Conservation (phyloP, 2,888 invertebrate species). For the Drosophila formosana region DNA sequence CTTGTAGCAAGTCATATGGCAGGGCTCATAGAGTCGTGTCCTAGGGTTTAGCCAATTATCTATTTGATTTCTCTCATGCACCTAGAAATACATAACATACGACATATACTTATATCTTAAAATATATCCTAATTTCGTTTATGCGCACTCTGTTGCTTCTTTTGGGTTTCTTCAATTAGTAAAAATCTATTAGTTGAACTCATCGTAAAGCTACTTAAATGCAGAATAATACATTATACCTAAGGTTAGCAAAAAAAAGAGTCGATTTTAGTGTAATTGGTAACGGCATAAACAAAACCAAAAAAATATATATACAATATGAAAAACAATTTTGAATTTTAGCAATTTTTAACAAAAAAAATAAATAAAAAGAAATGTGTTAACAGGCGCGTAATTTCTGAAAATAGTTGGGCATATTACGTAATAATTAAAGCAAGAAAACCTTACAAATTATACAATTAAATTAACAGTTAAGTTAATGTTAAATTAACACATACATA, state of each 20-base stretch:
- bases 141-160: slow-evolving; percentile 49
- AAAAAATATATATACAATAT: slow-evolving; percentile 22
- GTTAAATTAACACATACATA: slow-evolving; percentile 57
- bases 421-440: slow-evolving; percentile 38
- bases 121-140: slow-evolving; percentile 28
- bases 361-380: slow-evolving; percentile 42
- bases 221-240: slow-evolving; percentile 34
- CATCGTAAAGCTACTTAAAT: slow-evolving; percentile 40
- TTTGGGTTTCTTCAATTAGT: slow-evolving; percentile 25
- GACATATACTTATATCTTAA: not conserved
- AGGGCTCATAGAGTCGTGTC: slow-evolving; percentile 63
- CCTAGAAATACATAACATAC: slow-evolving; percentile 37
- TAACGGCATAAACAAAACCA: slow-evolving; percentile 36
- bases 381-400: slow-evolving; percentile 65
- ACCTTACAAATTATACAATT: slow-evolving; percentile 50
- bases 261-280: slow-evolving; percentile 75
- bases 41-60: slow-evolving; percentile 57
- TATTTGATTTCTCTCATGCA: slow-evolving; percentile 55
- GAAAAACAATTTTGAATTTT: slow-evolving; percentile 54
- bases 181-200: slow-evolving; percentile 33
- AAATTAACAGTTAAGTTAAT: slow-evolving; percentile 61
- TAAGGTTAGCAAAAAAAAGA: slow-evolving; percentile 66
- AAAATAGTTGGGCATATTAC: slow-evolving; percentile 65
- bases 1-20: slow-evolving; percentile 50
- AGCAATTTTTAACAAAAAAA: slow-evolving; percentile 57